phyloP scores from a whole-genome alignment of 2,113 vertebrate genomes.

The Micronisus gabar region DNA sequence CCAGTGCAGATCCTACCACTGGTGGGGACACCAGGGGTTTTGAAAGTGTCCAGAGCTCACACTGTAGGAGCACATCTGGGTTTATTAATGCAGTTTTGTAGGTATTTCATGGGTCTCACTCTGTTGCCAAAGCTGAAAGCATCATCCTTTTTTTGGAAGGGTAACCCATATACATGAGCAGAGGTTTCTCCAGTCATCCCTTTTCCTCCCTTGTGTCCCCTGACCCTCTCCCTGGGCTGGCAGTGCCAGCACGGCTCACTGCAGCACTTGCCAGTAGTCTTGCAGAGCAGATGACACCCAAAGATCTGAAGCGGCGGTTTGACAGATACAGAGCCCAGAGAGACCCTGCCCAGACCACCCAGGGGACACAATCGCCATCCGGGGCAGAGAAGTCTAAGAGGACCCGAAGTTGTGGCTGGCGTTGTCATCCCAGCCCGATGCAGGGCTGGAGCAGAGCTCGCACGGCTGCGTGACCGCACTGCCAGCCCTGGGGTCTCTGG shows the following conservation, averaged over 20 bases:
- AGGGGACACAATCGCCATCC: neutral
- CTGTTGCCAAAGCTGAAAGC: neutral
- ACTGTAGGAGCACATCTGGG: neutral
- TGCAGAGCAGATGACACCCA: neutral
- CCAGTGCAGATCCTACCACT: neutral
- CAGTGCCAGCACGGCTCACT: neutral
- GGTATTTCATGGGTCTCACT: neutral
- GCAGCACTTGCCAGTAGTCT: accelerated
- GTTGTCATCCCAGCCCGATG: neutral
- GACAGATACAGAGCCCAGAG: neutral
- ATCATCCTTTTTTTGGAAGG: neutral
- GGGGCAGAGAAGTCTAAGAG: neutral
- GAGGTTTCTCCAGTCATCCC: neutral
- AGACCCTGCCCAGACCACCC: neutral
- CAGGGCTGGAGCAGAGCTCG: neutral
- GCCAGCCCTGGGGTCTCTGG: neutral
- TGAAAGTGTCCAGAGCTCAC: neutral
- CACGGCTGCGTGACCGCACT: accelerated
- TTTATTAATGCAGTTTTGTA: neutral
- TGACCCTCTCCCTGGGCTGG: neutral
- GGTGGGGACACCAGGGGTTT: neutral
- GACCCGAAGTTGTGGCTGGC: neutral
- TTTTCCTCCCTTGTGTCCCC: neutral
- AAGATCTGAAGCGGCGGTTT: neutral
- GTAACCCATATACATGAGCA: neutral